Conservation (phyloP, 2,888 invertebrate species). For the Oxycera nigricornis region DNA sequence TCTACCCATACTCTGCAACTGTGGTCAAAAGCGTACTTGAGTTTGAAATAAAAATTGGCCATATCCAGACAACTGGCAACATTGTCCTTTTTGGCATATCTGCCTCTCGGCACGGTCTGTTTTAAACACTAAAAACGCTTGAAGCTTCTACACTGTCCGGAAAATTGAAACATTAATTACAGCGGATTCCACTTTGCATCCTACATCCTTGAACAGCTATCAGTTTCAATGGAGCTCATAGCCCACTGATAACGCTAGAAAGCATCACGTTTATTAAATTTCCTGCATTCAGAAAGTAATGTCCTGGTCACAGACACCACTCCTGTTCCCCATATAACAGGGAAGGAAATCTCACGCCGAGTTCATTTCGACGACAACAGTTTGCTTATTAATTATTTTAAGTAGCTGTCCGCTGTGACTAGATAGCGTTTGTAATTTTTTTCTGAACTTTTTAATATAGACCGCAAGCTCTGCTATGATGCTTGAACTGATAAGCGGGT, state of each 20-base stretch:
- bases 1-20: background rate
- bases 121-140: slow-evolving; percentile 1
- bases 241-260: background rate
- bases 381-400: slow-evolving; percentile 24
- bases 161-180: slow-evolving; percentile 20
- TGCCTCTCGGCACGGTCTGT: background rate
- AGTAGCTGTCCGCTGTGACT: slow-evolving; percentile 6
- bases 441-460: background rate
- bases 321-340: background rate
- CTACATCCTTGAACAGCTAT: background rate
- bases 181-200: background rate
- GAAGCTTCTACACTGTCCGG: background rate
- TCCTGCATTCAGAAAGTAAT: background rate
- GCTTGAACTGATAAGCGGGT: background rate
- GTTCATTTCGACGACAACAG: slow-evolving; percentile 17
- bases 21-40: background rate
- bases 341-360: background rate
- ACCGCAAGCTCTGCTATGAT: background rate
- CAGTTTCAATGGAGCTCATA: background rate
- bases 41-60: slow-evolving; percentile 6
- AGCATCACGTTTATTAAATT: background rate
- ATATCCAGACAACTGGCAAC: slow-evolving; percentile 1
- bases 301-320: background rate
- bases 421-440: background rate
- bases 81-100: slow-evolving; percentile 5